A percentile compares a stretch with the other conserved stretches of the same genome.
phyloP scores from a whole-genome alignment of 1,140 invertebrate genomes.

The Drosophila equinoxialis region DNA sequence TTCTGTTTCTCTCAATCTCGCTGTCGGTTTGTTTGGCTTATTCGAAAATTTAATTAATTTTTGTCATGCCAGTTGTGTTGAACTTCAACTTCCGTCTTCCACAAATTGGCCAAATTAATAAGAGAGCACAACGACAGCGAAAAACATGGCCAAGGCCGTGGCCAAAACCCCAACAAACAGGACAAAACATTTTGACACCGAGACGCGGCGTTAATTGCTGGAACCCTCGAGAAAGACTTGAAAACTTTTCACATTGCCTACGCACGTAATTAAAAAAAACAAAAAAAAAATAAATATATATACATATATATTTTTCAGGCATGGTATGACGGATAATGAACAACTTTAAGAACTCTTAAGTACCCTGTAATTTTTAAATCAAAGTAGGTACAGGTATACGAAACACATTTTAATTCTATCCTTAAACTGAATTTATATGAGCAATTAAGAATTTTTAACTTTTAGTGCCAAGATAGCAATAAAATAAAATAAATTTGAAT shows the following conservation, averaged over 20 bases:
- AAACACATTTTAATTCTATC: too few species aligned
- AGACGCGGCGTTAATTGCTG: conserved; percentile 69
- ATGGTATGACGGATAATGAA: background rate
- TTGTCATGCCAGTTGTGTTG: conserved; percentile 35
- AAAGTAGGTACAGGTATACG: background rate
- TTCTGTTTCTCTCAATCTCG: conserved; percentile 10
- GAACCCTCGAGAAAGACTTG: conserved; percentile 55
- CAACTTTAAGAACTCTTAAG: conserved; percentile 1
- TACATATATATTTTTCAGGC: background rate
- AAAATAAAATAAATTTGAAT: too few species aligned
- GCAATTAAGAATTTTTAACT: too few species aligned
- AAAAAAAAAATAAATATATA: background rate
- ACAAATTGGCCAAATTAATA: conserved; percentile 75
- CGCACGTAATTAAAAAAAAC: conserved; percentile 62
- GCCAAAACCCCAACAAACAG: conserved; percentile 32
- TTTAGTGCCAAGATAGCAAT: too few species aligned
- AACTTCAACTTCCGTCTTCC: conserved; percentile 54
- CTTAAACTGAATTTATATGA: too few species aligned
- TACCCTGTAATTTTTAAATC: background rate
- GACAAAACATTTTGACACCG: conserved; percentile 44
- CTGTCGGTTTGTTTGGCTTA: conserved; percentile 22
- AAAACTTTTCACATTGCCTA: conserved; percentile 53
- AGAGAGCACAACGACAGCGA: conserved; percentile 34
- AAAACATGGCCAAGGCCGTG: conserved; percentile 41
- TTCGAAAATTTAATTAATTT: conserved; percentile 73